Percentiles rank a stretch among this genome's conserved stretches.
Conservation (phyloP, 1,140 invertebrate species). For the Pararge aegeria region DNA sequence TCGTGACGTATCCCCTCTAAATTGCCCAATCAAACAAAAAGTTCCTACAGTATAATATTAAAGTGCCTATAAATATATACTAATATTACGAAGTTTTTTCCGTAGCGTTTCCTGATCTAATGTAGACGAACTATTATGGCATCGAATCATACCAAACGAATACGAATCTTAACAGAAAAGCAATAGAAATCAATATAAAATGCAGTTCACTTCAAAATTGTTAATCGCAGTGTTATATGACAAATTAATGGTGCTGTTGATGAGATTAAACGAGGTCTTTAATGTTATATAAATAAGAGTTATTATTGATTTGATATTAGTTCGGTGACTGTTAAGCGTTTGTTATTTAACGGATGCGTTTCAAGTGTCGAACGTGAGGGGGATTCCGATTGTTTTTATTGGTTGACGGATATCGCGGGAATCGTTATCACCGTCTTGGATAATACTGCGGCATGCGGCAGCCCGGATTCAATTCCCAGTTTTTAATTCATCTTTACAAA, state of each 20-base stretch:
- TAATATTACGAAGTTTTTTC: conserved; percentile 13
- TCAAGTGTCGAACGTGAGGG: conserved; percentile 28
- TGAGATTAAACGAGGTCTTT: conserved; percentile 3
- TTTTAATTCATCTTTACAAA: background rate
- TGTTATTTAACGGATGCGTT: conserved; percentile 33
- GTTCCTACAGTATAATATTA: background rate
- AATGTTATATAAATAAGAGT: conserved; percentile 12
- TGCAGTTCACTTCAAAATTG: background rate
- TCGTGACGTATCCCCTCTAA: too few relatives aligned
- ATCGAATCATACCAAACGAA: conserved; percentile 16
- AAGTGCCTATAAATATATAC: conserved; percentile 9
- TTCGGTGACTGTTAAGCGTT: conserved; percentile 18
- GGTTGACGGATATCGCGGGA: conserved; percentile 17
- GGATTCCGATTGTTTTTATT: conserved; percentile 34
- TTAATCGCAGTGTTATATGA: conserved; percentile 4
- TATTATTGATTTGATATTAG: conserved; percentile 1
- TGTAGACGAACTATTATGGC: conserved; percentile 32
- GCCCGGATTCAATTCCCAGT: background rate
- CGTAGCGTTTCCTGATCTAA: conserved; percentile 26
- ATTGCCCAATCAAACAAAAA: conserved; percentile 4
- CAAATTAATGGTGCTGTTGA: background rate
- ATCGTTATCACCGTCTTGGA: background rate
- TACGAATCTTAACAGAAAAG: background rate
- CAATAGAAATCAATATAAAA: background rate
- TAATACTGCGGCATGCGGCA: background rate